phyloP scores from a whole-genome alignment of 2,113 vertebrate genomes.

The Crotalus viridis region DNA sequence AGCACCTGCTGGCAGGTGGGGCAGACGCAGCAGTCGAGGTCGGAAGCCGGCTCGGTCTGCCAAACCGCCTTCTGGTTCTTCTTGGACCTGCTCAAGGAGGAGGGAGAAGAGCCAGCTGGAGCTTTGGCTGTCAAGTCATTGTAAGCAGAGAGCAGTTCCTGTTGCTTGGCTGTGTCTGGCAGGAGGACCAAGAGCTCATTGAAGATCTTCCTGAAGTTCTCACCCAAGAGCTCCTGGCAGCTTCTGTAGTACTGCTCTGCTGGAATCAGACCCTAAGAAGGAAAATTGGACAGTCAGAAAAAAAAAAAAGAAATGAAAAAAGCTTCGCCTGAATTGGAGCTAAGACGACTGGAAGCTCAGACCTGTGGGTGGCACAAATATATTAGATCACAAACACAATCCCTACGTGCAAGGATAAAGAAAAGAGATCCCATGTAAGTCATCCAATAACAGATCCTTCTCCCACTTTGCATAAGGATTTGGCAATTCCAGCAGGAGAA shows the following conservation, averaged over 20 bases:
- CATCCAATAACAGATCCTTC: background rate
- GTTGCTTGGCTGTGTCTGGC: slow-evolving; percentile 90
- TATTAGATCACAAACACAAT: background rate
- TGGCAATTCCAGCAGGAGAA: background rate
- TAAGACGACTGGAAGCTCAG: too few species aligned
- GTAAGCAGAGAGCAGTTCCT: slow-evolving; percentile 92
- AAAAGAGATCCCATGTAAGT: background rate
- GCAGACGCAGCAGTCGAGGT: slow-evolving; percentile 89
- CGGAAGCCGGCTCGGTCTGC: slow-evolving; percentile 71
- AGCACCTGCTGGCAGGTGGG: slow-evolving; percentile 92
- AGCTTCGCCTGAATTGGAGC: background rate
- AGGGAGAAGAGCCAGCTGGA: slow-evolving; percentile 39
- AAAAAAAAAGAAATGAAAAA: too few species aligned
- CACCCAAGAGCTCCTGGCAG: slow-evolving; percentile 84
- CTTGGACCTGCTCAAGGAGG: slow-evolving; percentile 69
- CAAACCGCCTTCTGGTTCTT: slow-evolving; percentile 87
- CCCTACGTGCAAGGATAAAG: background rate
- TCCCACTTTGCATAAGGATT: background rate
- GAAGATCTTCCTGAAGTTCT: slow-evolving; percentile 89
- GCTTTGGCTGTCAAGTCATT: slow-evolving; percentile 73
- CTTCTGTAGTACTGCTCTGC: slow-evolving; percentile 88
- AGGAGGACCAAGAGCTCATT: slow-evolving; percentile 90
- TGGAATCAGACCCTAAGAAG: slow-evolving; percentile 83
- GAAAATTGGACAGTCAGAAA: background rate
- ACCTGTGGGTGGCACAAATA: background rate